Conservation (phyloP, 2,113 vertebrate species). For the Catagonus wagneri region DNA sequence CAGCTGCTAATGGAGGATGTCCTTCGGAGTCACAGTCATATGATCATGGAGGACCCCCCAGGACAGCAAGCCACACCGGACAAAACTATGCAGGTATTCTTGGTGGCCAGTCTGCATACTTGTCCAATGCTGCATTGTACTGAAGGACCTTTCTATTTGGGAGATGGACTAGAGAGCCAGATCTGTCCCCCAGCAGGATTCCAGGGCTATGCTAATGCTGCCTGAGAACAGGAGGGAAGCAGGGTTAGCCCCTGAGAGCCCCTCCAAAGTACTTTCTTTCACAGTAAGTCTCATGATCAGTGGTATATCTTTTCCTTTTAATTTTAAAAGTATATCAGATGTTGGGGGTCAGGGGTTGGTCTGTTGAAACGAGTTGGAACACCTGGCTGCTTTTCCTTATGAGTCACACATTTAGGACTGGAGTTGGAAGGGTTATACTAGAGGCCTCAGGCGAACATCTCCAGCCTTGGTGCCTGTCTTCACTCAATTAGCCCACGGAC, state of each 20-base stretch:
- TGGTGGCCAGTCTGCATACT: not conserved
- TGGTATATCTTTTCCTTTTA: not conserved
- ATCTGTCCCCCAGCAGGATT: too few relatives aligned
- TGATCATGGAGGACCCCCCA: not conserved
- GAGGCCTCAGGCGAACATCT: not conserved
- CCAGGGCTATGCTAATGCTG: not conserved
- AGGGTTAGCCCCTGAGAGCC: not conserved
- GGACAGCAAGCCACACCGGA: not conserved
- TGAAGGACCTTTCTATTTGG: not conserved
- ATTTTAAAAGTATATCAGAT: conserved; percentile 14
- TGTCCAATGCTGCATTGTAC: not conserved
- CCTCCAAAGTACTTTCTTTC: not conserved
- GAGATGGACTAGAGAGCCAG: not conserved
- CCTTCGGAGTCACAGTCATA: conserved; percentile 74
- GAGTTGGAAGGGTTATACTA: not conserved
- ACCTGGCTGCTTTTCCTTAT: not conserved
- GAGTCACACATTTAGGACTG: not conserved
- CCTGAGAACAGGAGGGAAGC: fast-evolving
- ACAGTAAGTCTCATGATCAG: not conserved
- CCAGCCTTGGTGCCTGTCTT: not conserved
- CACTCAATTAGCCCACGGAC: not conserved
- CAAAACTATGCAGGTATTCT: conserved; percentile 72
- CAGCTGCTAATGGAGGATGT: conserved; percentile 87
- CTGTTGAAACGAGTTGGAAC: not conserved
- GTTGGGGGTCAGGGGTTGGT: too few relatives aligned